phyloP scores from a whole-genome alignment of 2,888 invertebrate genomes.

The Hedychridium roseum region DNA sequence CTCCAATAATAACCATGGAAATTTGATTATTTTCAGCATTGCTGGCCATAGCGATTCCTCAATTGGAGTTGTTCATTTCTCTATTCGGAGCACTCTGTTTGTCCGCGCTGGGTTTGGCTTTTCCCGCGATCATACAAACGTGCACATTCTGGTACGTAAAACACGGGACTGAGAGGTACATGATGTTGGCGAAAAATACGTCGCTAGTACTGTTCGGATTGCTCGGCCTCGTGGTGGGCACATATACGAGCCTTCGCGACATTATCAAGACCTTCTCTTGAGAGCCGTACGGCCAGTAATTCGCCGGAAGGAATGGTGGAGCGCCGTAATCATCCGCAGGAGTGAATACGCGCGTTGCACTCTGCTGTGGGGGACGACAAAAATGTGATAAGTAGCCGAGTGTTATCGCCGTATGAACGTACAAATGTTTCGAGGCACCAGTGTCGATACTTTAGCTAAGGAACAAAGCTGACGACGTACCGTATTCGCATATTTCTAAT shows the following conservation, averaged over 20 bases:
- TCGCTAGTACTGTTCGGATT: slow-evolving; percentile 73
- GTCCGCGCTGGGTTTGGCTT: slow-evolving; percentile 87
- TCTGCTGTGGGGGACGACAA: too few relatives aligned
- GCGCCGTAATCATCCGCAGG: too few relatives aligned
- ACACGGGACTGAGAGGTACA: slow-evolving; percentile 66
- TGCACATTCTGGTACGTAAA: slow-evolving; percentile 81
- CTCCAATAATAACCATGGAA: too few relatives aligned
- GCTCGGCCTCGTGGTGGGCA: slow-evolving; percentile 75
- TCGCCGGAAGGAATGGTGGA: too few relatives aligned
- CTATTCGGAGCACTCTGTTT: slow-evolving; percentile 89
- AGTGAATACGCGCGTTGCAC: too few relatives aligned
- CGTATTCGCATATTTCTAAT: too few relatives aligned
- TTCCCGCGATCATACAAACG: slow-evolving; percentile 88
- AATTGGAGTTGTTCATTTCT: slow-evolving; percentile 75
- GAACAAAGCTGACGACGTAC: too few relatives aligned
- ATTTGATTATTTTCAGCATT: slow-evolving; percentile 83
- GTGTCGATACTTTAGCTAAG: too few relatives aligned
- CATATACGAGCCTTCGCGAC: slow-evolving; percentile 73
- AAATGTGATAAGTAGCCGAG: not conserved
- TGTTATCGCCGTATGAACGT: too few relatives aligned
- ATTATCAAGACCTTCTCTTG: slow-evolving; percentile 70
- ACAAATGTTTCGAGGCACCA: too few relatives aligned
- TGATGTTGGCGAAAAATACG: slow-evolving; percentile 71
- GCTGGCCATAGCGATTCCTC: slow-evolving; percentile 85
- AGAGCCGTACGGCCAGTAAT: too few relatives aligned